These are phyloP conservation scores for Actinopyga echinites DNA, from an alignment of 53 echinoderm and acorn worm species.

Conservation along the genomic window DNA sequence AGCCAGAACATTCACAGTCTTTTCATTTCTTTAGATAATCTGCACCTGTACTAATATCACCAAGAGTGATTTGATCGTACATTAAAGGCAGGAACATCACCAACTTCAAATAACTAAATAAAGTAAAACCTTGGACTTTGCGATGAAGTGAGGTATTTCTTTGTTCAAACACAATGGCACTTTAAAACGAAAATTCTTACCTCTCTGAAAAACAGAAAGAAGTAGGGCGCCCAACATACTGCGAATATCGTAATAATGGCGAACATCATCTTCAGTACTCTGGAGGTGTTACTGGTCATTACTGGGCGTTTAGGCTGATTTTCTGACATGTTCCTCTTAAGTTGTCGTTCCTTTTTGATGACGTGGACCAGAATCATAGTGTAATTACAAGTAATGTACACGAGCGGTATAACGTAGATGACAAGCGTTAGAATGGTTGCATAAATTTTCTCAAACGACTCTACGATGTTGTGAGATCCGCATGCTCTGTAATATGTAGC, in stretches of 20 bases:
- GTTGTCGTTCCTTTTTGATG: constrained; percentile 14
- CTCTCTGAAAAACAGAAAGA: constrained; percentile 69
- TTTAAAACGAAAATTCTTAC: constrained; percentile 28
- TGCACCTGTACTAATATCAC: too few species aligned
- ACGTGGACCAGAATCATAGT: constrained; percentile 31
- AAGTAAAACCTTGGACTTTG: too few species aligned
- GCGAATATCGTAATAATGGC: constrained; percentile 50
- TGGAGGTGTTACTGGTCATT: constrained; percentile 1
- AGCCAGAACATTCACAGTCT: too few species aligned
- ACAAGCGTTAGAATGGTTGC: constrained; percentile 35
- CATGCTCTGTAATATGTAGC: constrained; percentile 49
- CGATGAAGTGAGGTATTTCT: not conserved
- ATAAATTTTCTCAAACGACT: constrained; percentile 54
- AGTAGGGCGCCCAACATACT: constrained; percentile 63
- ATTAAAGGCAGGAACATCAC: too few species aligned
- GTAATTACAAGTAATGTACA: constrained; percentile 58
- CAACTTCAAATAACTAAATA: too few species aligned
- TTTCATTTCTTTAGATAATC: too few species aligned
- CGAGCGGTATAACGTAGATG: constrained; percentile 50
- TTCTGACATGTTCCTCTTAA: not conserved
- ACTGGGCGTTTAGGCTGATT: not conserved
- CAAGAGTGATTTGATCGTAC: too few species aligned
- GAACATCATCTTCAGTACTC: constrained; percentile 64
- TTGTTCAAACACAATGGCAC: too few species aligned
- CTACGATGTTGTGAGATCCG: constrained; percentile 56